Percentiles rank a stretch among this genome's conserved stretches.
phyloP scores from a whole-genome alignment of 2,888 invertebrate species.

The Drosophila paucipuncta region DNA sequence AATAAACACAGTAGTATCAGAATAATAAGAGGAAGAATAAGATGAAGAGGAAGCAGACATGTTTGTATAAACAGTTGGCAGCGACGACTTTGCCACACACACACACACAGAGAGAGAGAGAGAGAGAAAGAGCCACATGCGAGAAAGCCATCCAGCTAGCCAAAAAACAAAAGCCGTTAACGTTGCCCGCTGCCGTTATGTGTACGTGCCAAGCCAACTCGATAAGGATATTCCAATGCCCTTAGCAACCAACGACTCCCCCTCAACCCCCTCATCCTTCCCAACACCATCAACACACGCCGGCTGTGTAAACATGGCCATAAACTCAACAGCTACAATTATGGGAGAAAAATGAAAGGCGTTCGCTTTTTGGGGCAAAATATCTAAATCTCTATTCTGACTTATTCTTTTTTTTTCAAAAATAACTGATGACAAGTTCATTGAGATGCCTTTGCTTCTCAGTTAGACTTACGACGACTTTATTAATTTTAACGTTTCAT shows the following conservation, averaged over 20 bases:
- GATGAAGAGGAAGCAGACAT: constrained; percentile 21
- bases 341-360: constrained; percentile 59
- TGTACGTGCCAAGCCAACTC: constrained; percentile 69
- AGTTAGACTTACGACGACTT: not conserved
- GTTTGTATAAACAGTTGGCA: constrained; percentile 53
- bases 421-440: constrained; percentile 21
- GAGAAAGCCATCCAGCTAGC: constrained; percentile 22
- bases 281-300: constrained; percentile 1
- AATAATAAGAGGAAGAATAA: not conserved
- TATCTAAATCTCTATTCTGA: constrained; percentile 29
- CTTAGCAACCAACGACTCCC: not conserved
- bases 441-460: not conserved
- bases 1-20: constrained; percentile 55
- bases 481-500: not conserved
- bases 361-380: constrained; percentile 21
- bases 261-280: not conserved
- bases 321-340: constrained; percentile 58
- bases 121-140: constrained; percentile 21
- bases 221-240: constrained; percentile 34
- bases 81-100: constrained; percentile 1
- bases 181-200: constrained; percentile 58
- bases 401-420: constrained; percentile 8
- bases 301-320: constrained; percentile 70
- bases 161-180: constrained; percentile 72
- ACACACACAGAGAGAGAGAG: not conserved